A percentile compares a stretch with the other conserved stretches of the same genome.
These are phyloP conservation scores for Panagrolaimus sp. DNA, from an alignment of 1,140 invertebrate genomes.

Conservation along the genomic window DNA sequence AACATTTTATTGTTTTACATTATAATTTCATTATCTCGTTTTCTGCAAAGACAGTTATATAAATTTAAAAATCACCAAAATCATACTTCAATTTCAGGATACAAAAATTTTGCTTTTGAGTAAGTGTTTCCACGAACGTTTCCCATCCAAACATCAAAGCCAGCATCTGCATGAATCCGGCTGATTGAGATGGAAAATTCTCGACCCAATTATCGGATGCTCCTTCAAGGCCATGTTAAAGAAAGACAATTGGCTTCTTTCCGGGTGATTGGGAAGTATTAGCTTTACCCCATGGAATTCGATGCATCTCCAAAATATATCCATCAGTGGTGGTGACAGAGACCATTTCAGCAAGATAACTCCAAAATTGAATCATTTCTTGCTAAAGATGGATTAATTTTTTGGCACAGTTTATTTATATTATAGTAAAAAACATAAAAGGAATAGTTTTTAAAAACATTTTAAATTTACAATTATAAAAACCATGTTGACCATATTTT, in stretches of 20 bases:
- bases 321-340: constrained; percentile 53
- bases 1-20: no score
- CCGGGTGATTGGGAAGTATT: constrained; percentile 19
- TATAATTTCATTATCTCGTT: no score
- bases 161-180: constrained; percentile 64
- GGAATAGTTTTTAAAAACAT: no score
- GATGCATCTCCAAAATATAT: neutral
- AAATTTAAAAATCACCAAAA: no score
- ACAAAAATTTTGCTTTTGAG: constrained; percentile 58
- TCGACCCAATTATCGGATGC: constrained; percentile 65
- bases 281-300: constrained; percentile 59
- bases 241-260: neutral
- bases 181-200: constrained; percentile 25
- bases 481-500: no score
- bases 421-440: no score
- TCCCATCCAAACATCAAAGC: constrained; percentile 71
- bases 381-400: constrained; percentile 33
- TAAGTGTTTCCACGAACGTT: constrained; percentile 68
- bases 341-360: constrained; percentile 68
- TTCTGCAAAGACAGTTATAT: no score
- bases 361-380: constrained; percentile 56
- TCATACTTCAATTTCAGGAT: neutral
- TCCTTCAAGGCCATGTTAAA: constrained; percentile 28
- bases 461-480: no score
- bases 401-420: no score